Percentiles rank a stretch among this genome's conserved stretches.
Conservation (phyloP, 2,113 vertebrate genomes). For the Potamarius usumacintae region DNA sequence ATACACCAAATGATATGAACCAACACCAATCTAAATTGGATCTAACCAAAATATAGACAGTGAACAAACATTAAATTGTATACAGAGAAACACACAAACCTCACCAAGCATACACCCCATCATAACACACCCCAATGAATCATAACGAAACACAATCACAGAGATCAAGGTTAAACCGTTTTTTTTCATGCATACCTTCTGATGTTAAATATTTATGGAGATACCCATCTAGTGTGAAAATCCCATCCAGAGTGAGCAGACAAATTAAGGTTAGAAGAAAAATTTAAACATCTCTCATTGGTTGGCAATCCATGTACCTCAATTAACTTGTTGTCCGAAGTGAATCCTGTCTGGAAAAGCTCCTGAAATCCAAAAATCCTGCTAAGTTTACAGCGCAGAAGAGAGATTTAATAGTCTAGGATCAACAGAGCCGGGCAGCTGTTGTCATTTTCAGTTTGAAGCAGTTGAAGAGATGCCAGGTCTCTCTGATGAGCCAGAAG, state of each 20-base stretch:
- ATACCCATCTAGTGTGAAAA: neutral
- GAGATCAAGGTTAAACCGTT: neutral
- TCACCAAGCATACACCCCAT: neutral
- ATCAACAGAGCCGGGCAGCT: neutral
- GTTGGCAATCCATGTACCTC: neutral
- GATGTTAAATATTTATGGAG: neutral
- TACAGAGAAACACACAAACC: neutral
- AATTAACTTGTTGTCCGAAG: neutral
- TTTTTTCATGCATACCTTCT: neutral
- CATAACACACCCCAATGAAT: neutral
- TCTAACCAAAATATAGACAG: neutral
- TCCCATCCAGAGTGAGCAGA: neutral
- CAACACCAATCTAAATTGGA: neutral
- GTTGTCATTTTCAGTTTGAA: neutral
- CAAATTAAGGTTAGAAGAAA: neutral
- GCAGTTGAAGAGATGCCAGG: conserved; percentile 46
- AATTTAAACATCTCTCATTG: neutral
- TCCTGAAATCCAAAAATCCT: conserved; percentile 1
- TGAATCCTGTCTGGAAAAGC: neutral
- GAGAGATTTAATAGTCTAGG: neutral
- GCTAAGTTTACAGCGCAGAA: neutral
- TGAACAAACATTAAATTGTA: neutral
- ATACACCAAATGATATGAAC: neutral
- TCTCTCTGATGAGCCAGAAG: conserved; percentile 4
- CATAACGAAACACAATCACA: neutral